Percentiles rank a stretch among this genome's conserved stretches.
These are phyloP conservation scores for Platyscapa corneri DNA, from an alignment of 1,140 invertebrate genomes.

Conservation along the genomic window DNA sequence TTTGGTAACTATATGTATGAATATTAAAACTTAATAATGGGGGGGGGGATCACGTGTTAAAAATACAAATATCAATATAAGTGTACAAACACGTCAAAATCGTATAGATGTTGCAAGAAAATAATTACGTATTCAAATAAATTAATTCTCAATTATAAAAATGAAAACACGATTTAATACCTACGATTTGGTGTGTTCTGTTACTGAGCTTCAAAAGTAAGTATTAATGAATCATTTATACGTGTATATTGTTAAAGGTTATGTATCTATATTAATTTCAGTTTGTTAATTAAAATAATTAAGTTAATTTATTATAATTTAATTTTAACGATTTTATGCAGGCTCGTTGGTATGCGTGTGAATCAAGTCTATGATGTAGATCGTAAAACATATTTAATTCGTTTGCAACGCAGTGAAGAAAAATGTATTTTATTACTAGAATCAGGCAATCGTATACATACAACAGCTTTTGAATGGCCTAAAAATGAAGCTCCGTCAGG, in stretches of 20 bases:
- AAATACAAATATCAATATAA: background rate
- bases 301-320: slow-evolving; percentile 16
- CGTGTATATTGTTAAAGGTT: slow-evolving; percentile 25
- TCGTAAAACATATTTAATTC: slow-evolving; percentile 96
- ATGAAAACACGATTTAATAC: slow-evolving; percentile 96
- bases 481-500: slow-evolving; percentile 96
- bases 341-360: slow-evolving; percentile 92
- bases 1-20: too few relatives aligned
- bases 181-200: slow-evolving; percentile 89
- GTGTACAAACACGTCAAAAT: background rate
- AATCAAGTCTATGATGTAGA: slow-evolving; percentile 99
- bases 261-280: background rate
- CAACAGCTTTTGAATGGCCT: slow-evolving; percentile 97
- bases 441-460: slow-evolving; percentile 95
- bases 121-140: slow-evolving; percentile 16
- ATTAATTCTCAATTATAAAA: slow-evolving; percentile 59
- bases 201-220: slow-evolving; percentile 90
- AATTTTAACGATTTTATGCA: slow-evolving; percentile 69
- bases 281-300: background rate
- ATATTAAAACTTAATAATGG: background rate
- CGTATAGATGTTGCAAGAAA: background rate
- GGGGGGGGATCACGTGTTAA: background rate
- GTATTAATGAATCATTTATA: slow-evolving; percentile 55
- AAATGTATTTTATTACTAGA: slow-evolving; percentile 94
- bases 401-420: slow-evolving; percentile 86